Evolutionary conservation across 23 tunicate species (phyloP), one percentile per base, ranked within the genome.

Genomic region (Trididemnum nubilum): DNA sequence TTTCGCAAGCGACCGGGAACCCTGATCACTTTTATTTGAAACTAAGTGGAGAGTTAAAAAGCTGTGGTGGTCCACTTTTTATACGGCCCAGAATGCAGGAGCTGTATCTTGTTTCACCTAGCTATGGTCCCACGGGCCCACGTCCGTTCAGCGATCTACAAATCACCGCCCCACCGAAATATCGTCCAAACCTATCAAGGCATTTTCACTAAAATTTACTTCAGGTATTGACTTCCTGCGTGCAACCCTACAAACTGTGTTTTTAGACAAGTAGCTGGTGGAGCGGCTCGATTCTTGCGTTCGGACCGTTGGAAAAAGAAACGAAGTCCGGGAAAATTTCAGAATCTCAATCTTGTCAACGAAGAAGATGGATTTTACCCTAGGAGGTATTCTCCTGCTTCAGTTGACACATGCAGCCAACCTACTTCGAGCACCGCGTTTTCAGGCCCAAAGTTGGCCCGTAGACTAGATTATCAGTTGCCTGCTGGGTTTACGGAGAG

Each of bases 401-500:
- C 57, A 49, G 12, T 18, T 9, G 57, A 9, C 15, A 49, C 57
- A 9, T 9, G 57, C 57, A 63, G 7, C 19, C 7, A 15, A 4
- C 23, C 69, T 63, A 24, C 24, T 4, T 4, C 19, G 24, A 63
- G 27, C 27, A 19, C 24, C 4, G 15, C 18, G 57, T 49, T 49
- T 49, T 15, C 27, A 4, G 36, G 63, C 19, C 79, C 38, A 28
- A 25, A 76, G 24, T 57, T 76, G 28, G 67, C 65, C 15, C 49
- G 52, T 18, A 52, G 97, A 24, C 33, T 91, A 1, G 97, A 91
- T 58, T 91, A 76, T 65, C 90, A 85, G 51, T 84, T 91, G 0
- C 97, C 73, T 15, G 90, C 79, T 29, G 90, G 97, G 4, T 91
- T 91, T 36, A 91, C 97, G 1, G 97, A 91, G 63, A 66, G 91